These are phyloP conservation scores for Bubo blakistoni DNA, from an alignment of 2,113 vertebrate genomes.

Conservation along the genomic window DNA sequence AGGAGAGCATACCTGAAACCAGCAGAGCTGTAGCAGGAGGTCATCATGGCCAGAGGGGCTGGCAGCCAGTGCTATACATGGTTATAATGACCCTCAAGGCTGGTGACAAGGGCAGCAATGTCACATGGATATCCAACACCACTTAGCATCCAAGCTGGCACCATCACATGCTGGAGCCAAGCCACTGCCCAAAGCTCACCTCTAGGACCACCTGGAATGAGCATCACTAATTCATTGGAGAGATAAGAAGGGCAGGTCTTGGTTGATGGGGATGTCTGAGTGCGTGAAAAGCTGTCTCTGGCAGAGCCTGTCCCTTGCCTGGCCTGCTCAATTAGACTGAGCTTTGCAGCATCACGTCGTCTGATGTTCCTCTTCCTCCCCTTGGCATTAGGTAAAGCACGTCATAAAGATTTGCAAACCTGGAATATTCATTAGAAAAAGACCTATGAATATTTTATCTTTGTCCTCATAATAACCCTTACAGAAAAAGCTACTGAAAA, in stretches of 20 bases:
- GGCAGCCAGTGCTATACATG: not conserved
- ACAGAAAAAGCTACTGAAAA: not conserved
- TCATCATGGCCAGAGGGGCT: not conserved
- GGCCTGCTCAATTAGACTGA: not conserved
- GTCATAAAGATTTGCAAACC: not conserved
- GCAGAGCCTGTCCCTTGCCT: not conserved
- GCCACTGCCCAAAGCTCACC: fast-evolving
- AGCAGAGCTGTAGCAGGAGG: not conserved
- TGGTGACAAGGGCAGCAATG: not conserved
- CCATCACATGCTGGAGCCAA: not conserved
- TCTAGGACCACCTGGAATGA: not conserved
- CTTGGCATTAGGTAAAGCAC: not conserved
- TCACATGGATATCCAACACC: fast-evolving
- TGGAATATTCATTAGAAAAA: not conserved
- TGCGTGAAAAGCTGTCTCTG: not conserved
- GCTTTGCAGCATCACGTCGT: not conserved
- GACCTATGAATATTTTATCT: not conserved
- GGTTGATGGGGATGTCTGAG: not conserved
- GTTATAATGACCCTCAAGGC: not conserved
- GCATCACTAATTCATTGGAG: not conserved
- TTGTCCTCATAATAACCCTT: not conserved
- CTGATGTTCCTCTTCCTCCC: not conserved
- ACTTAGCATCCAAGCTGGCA: fast-evolving
- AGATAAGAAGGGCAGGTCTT: not conserved
- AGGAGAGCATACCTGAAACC: not conserved